These are phyloP conservation scores for Ptiloglossa arizonensis DNA, from an alignment of 1,140 invertebrate genomes.

Conservation along the genomic window DNA sequence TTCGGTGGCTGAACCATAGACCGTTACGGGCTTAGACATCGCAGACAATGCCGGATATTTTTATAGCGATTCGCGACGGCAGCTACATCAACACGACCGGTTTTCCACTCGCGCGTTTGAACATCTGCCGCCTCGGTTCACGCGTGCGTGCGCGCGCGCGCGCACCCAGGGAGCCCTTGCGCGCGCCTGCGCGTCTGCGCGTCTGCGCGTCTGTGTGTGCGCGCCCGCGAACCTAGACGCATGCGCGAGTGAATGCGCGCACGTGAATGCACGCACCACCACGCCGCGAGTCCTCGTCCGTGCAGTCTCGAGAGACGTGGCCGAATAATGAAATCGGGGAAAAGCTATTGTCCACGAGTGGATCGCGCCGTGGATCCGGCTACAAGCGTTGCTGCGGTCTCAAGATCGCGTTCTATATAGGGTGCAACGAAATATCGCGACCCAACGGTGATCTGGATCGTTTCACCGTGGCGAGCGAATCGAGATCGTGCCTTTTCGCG, in stretches of 20 bases:
- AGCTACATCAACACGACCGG: conserved; percentile 82
- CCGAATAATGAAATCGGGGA: conserved; percentile 19
- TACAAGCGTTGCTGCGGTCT: no score
- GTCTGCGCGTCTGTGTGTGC: conserved; percentile 34
- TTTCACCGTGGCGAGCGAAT: no score
- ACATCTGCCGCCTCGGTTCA: conserved; percentile 78
- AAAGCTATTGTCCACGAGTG: conserved; percentile 3
- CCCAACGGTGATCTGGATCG: no score
- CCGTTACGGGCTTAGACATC: conserved; percentile 75
- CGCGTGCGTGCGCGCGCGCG: conserved; percentile 33
- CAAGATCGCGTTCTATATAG: no score
- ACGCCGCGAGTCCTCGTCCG: conserved; percentile 51
- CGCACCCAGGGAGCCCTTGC: no score
- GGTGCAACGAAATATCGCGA: no score
- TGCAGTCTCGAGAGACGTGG: conserved; percentile 13
- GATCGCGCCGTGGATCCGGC: no score
- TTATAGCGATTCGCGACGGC: conserved; percentile 81
- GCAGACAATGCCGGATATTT: conserved; percentile 81
- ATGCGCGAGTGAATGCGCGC: conserved; percentile 39
- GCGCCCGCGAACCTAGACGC: conserved; percentile 4
- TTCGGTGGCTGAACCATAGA: conserved; percentile 59
- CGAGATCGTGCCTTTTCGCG: no score
- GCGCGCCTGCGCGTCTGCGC: conserved; percentile 27
- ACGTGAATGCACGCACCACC: conserved; percentile 53
- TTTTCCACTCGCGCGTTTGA: conserved; percentile 79